Conservation (phyloP, 2,888 invertebrate genomes). For the Ethmia dodecea region DNA sequence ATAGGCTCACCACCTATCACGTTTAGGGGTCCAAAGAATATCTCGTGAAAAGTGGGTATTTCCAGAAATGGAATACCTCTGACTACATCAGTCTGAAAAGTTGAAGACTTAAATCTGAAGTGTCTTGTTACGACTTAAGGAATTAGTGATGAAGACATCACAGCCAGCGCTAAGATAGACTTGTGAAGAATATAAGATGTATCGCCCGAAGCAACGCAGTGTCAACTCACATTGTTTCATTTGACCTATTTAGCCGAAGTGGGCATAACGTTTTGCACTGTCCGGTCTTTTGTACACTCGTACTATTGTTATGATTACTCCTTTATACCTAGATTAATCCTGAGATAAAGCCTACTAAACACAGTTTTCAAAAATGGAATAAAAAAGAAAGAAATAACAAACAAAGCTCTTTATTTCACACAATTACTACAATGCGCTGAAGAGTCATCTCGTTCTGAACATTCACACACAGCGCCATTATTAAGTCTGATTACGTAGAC, state of each 20-base stretch:
- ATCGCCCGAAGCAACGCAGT: background rate
- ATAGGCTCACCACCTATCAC: no score
- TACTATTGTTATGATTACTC: no score
- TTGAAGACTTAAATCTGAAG: no score
- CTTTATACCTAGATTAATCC: no score
- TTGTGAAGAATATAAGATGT: background rate
- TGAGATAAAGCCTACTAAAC: no score
- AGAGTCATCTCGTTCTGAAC: conserved; percentile 37
- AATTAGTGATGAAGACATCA: background rate
- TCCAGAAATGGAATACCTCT: no score
- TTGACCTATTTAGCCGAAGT: background rate
- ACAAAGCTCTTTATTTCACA: conserved; percentile 69
- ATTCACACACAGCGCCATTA: conserved; percentile 37
- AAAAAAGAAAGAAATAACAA: conserved; percentile 50
- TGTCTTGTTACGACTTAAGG: conserved; percentile 1
- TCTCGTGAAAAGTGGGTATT: no score
- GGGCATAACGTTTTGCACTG: no score
- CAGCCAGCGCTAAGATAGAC: background rate
- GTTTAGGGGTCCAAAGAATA: no score
- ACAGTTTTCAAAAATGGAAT: no score
- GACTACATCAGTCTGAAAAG: no score
- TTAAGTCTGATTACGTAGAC: conserved; percentile 34
- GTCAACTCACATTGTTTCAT: background rate
- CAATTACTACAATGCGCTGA: conserved; percentile 60
- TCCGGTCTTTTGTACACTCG: no score